Conservation (phyloP, 35 echinoderm and acorn worm species). For the Diadema setosum region DNA sequence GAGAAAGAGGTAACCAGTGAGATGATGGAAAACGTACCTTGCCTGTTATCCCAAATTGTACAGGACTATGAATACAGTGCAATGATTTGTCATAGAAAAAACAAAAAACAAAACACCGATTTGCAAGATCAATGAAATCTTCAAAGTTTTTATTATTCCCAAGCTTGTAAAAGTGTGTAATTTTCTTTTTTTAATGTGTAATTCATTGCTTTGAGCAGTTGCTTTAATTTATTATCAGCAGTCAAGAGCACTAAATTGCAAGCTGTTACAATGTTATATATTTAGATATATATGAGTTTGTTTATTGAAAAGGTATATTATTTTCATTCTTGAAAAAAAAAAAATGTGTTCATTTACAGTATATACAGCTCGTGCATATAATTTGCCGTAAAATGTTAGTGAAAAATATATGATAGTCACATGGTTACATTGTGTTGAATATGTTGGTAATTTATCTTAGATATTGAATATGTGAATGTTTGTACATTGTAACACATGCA, state of each 20-base stretch:
- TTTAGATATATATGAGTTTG: not conserved
- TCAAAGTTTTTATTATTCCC: too few relatives aligned
- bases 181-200: not conserved
- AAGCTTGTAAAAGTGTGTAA: too few relatives aligned
- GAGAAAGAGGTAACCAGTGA: too few relatives aligned
- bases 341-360: not conserved
- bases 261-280: not conserved
- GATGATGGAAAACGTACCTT: too few relatives aligned
- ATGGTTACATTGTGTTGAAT: too few relatives aligned
- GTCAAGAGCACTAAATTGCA: not conserved
- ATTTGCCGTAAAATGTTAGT: not conserved
- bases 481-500: constrained; percentile 7
- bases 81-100: too few relatives aligned
- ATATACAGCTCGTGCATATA: not conserved
- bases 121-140: too few relatives aligned
- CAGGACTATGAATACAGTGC: too few relatives aligned
- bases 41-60: too few relatives aligned
- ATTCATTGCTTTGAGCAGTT: not conserved
- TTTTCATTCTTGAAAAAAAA: constrained; percentile 11
- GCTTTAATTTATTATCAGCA: not conserved
- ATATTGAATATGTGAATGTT: constrained; percentile 4
- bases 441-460: constrained; percentile 3
- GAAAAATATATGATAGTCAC: not conserved
- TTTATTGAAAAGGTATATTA: too few relatives aligned
- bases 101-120: too few relatives aligned